phyloP scores from a whole-genome alignment of 2,797 vertebrate genomes.

The Phoebastria nigripes region DNA sequence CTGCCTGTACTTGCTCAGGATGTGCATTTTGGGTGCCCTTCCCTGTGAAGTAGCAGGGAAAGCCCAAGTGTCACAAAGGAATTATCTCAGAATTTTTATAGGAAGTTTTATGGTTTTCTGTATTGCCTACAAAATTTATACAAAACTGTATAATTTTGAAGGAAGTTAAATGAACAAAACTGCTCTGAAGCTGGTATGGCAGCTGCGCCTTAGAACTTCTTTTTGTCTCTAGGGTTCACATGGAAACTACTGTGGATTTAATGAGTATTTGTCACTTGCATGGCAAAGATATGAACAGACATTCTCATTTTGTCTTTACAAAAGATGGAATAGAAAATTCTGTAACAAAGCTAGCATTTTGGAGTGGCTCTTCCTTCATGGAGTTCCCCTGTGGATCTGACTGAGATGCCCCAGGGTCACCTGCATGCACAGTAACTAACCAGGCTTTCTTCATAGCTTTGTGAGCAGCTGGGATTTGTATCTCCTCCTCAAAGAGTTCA shows the following conservation, averaged over 20 bases:
- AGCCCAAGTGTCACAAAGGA: not conserved
- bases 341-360: not conserved
- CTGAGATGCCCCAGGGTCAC: not conserved
- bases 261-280: not conserved
- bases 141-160: not conserved
- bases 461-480: not conserved
- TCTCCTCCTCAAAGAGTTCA: not conserved
- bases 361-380: not conserved
- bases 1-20: not conserved
- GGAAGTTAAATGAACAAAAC: not conserved
- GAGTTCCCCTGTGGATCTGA: not conserved
- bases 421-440: not conserved
- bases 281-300: not conserved
- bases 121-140: not conserved
- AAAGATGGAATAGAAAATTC: not conserved
- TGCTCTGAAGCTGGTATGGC: not conserved
- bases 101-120: not conserved
- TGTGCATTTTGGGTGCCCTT: not conserved
- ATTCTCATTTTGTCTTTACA: not conserved
- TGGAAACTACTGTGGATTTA: conserved; percentile 1
- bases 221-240: not conserved
- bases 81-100: not conserved
- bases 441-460: not conserved
- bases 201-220: not conserved
- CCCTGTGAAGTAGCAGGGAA: not conserved